Evolutionary conservation across 2,113 vertebrate species (phyloP).

Genomic region (Polypterus senegalus): DNA sequence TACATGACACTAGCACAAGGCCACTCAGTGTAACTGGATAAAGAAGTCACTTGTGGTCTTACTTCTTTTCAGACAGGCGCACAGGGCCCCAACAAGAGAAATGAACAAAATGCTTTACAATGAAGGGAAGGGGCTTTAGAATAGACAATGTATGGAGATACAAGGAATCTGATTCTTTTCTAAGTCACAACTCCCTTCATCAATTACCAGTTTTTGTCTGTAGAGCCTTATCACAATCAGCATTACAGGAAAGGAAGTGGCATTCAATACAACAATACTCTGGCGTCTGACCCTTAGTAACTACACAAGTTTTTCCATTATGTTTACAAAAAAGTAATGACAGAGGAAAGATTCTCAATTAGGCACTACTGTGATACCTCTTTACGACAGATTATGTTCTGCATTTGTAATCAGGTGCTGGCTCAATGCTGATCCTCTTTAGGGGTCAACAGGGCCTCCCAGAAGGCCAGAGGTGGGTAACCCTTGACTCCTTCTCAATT

Average conservation of each 20-base stretch:
- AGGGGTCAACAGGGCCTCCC: too few species aligned
- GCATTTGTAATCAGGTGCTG: too few species aligned
- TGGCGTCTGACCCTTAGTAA: slow-evolving; percentile 64
- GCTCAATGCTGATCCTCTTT: too few species aligned
- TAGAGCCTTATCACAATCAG: slow-evolving; percentile 72
- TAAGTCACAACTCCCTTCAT: slow-evolving; percentile 59
- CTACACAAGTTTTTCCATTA: slow-evolving; percentile 70
- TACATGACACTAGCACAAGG: slow-evolving; percentile 81
- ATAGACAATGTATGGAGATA: slow-evolving; percentile 41
- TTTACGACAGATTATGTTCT: too few species aligned
- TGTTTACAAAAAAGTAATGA: too few species aligned
- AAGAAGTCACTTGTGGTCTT: slow-evolving; percentile 80
- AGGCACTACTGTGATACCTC: too few species aligned
- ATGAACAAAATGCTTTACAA: slow-evolving; percentile 47
- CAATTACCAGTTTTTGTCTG: slow-evolving; percentile 84
- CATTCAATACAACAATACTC: slow-evolving; percentile 74
- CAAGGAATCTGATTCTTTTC: slow-evolving; percentile 61
- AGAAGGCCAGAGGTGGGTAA: too few species aligned
- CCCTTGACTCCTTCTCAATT: too few species aligned
- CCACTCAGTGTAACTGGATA: slow-evolving; percentile 76
- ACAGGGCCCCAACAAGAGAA: slow-evolving; percentile 38
- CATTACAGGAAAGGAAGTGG: slow-evolving; percentile 71
- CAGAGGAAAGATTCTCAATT: too few species aligned
- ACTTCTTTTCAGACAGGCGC: slow-evolving; percentile 52
- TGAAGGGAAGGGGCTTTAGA: slow-evolving; percentile 45